Evolutionary conservation across 92 coral and sea anemone genomes (phyloP).

Genomic region (Pocillopora grandis): DNA sequence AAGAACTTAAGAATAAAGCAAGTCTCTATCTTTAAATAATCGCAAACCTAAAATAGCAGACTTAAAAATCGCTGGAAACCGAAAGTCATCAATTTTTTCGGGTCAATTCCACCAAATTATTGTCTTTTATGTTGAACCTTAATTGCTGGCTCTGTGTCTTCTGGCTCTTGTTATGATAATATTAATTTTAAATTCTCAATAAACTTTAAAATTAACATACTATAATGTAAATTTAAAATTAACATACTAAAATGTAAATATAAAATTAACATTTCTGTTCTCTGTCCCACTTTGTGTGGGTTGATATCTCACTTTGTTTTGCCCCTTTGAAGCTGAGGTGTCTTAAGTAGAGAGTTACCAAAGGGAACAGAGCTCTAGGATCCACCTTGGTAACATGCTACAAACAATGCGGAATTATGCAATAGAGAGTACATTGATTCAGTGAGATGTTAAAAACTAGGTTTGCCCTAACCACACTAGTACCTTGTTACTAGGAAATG

Average conservation of each 20-base stretch:
- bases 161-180: background rate
- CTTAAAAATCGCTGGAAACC: background rate
- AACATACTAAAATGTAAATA: background rate
- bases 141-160: constrained; percentile 16
- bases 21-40: background rate
- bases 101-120: background rate
- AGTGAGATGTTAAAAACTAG: too few species aligned
- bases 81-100: background rate
- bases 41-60: background rate
- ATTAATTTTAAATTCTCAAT: background rate
- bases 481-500: too few species aligned
- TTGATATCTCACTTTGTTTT: background rate
- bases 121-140: background rate
- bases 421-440: too few species aligned
- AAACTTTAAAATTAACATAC: constrained; percentile 15
- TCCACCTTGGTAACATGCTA: too few species aligned
- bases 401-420: too few species aligned
- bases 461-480: too few species aligned
- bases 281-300: constrained; percentile 4
- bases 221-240: background rate
- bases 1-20: background rate
- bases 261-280: background rate
- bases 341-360: background rate
- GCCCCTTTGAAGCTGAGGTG: background rate
- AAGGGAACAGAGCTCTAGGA: background rate